Conservation (phyloP, 2,888 invertebrate genomes). For the Mesorhabditis sp. region DNA sequence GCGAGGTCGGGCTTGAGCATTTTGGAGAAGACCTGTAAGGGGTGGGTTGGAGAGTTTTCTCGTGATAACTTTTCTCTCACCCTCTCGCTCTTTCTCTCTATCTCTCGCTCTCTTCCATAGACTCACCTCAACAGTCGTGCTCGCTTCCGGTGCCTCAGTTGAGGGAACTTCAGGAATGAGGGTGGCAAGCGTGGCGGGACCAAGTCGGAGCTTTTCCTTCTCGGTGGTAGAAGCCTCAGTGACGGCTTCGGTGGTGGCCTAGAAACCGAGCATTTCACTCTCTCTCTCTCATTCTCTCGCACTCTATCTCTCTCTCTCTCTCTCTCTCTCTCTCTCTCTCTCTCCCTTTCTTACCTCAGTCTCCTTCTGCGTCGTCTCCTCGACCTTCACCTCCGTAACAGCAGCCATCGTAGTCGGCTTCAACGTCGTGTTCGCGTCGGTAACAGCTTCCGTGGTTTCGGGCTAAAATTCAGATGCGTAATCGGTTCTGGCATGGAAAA, state of each 20-base stretch:
- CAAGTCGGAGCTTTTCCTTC: neutral
- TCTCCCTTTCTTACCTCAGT: no score
- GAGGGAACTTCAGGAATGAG: neutral
- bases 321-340: no score
- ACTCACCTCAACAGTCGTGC: neutral
- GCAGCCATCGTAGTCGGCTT: no score
- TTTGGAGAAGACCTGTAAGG: constrained; percentile 10
- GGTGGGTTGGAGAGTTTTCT: neutral
- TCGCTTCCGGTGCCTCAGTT: neutral
- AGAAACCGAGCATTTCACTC: no score
- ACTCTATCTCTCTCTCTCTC: no score
- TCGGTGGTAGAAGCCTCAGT: neutral
- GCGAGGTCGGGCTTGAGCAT: constrained; percentile 18
- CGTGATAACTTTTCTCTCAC: neutral
- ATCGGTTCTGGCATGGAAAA: no score
- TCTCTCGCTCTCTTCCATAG: neutral
- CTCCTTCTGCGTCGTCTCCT: no score
- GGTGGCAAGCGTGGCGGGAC: neutral
- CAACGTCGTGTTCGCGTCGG: no score
- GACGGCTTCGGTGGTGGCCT: neutral
- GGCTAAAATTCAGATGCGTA: no score
- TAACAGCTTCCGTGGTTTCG: no score
- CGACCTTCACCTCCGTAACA: no score
- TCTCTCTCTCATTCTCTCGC: no score
- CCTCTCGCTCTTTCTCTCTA: neutral